Percentiles rank a stretch among this genome's conserved stretches.
Conservation (phyloP, 1,140 invertebrate species). For the Drosophila pseudoananassae region DNA sequence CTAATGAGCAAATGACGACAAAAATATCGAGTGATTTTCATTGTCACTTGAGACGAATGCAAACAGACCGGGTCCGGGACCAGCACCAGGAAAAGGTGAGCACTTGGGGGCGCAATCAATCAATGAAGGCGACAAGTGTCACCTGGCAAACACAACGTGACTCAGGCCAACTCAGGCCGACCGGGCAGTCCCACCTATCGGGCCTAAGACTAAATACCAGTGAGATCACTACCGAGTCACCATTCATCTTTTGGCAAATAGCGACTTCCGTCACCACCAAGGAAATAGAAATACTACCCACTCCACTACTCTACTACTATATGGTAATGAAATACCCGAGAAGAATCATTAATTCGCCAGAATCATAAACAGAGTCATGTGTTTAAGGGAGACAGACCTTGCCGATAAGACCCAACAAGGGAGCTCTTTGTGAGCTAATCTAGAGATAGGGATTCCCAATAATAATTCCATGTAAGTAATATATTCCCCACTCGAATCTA, state of each 20-base stretch:
- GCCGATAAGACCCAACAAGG: conserved; percentile 26
- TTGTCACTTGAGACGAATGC: conserved; percentile 71
- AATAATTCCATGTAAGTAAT: too few relatives aligned
- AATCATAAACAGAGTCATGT: conserved; percentile 19
- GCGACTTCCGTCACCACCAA: conserved; percentile 24
- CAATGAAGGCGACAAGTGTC: conserved; percentile 34
- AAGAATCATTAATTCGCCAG: not conserved
- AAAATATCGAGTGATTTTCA: conserved; percentile 68
- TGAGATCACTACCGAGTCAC: conserved; percentile 28
- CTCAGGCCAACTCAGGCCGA: conserved; percentile 40
- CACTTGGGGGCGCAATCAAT: conserved; percentile 55
- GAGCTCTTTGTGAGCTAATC: conserved; percentile 23
- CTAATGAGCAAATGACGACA: conserved; percentile 70
- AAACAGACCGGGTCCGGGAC: conserved; percentile 46
- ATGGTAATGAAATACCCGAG: not conserved
- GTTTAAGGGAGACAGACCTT: conserved; percentile 19
- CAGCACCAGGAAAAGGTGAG: conserved; percentile 31
- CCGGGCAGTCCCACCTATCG: conserved; percentile 24
- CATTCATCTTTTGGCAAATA: not conserved
- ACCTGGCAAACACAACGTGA: conserved; percentile 46
- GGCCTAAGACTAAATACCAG: conserved; percentile 9
- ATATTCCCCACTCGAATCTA: too few relatives aligned
- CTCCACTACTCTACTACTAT: too few relatives aligned
- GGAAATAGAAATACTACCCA: not conserved
- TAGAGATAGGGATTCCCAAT: too few relatives aligned